These are phyloP conservation scores for Gnatocerus cornutus DNA, from an alignment of 2,888 invertebrate genomes.

Conservation along the genomic window DNA sequence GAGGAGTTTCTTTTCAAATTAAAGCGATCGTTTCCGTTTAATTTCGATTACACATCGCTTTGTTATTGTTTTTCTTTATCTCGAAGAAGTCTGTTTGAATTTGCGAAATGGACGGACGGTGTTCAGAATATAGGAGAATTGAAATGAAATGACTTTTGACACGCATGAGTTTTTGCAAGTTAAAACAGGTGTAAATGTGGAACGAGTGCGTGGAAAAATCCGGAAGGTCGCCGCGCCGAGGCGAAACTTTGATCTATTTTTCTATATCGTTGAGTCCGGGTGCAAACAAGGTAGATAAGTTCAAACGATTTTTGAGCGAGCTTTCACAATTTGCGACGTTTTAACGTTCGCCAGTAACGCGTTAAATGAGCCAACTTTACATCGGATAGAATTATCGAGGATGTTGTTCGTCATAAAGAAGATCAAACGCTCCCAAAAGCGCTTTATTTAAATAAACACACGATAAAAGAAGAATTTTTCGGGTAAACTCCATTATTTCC, in stretches of 20 bases:
- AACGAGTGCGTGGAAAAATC: slow-evolving; percentile 2
- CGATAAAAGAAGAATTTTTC: slow-evolving; percentile 9
- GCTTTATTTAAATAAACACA: slow-evolving; percentile 21
- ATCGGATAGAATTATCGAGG: slow-evolving; percentile 30
- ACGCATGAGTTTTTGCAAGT: slow-evolving; percentile 34
- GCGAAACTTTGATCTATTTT: neutral
- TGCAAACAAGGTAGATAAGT: slow-evolving; percentile 32
- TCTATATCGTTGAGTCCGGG: slow-evolving; percentile 13
- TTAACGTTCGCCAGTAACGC: slow-evolving; percentile 35
- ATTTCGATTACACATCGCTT: slow-evolving; percentile 30
- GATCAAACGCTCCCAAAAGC: slow-evolving; percentile 19
- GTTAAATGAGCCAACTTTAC: slow-evolving; percentile 36
- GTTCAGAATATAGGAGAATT: slow-evolving; percentile 21
- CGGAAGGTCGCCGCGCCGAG: too few species aligned
- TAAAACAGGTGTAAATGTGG: slow-evolving; percentile 35
- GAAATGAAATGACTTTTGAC: slow-evolving; percentile 32
- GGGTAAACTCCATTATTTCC: slow-evolving; percentile 7
- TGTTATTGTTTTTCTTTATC: slow-evolving; percentile 21
- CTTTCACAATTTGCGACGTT: slow-evolving; percentile 33
- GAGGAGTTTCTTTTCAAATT: slow-evolving; percentile 18
- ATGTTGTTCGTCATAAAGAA: slow-evolving; percentile 29
- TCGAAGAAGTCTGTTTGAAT: slow-evolving; percentile 9
- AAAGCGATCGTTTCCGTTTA: slow-evolving; percentile 26
- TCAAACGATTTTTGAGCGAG: slow-evolving; percentile 29
- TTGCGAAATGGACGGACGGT: slow-evolving; percentile 18